These are phyloP conservation scores for Steinernema hermaphroditum DNA, from an alignment of 2,888 invertebrate species.

Conservation along the genomic window DNA sequence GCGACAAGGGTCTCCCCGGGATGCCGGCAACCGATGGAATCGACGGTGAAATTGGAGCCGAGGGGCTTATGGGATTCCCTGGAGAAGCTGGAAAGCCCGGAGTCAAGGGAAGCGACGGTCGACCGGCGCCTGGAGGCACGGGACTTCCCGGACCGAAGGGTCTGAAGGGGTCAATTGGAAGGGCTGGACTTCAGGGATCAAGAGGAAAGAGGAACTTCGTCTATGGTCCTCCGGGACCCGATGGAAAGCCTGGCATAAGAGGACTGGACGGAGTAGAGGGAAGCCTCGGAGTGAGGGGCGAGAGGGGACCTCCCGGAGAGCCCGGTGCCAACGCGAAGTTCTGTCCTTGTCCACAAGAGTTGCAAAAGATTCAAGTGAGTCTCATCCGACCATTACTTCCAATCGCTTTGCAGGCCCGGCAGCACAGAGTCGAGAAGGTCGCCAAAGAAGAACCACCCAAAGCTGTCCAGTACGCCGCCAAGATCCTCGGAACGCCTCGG, in stretches of 20 bases:
- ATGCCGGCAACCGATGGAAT: conserved; percentile 48
- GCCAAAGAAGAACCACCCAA: background rate
- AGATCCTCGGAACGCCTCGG: conserved; percentile 1
- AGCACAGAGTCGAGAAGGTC: background rate
- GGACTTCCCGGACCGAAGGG: conserved; percentile 20
- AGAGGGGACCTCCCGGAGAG: conserved; percentile 55
- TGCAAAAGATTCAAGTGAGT: conserved; percentile 34
- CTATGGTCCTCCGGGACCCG: conserved; percentile 60
- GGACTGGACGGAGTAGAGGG: conserved; percentile 64
- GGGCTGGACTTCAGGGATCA: conserved; percentile 48
- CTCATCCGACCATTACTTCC: background rate
- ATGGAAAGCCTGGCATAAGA: conserved; percentile 50
- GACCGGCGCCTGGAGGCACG: conserved; percentile 42
- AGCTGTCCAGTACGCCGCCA: conserved; percentile 13
- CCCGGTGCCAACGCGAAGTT: conserved; percentile 61
- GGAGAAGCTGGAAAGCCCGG: conserved; percentile 44
- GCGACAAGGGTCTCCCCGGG: conserved; percentile 48
- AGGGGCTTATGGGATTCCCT: conserved; percentile 39
- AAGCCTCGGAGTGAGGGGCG: conserved; percentile 55
- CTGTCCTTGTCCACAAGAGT: conserved; percentile 62
- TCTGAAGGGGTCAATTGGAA: conserved; percentile 37
- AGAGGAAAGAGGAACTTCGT: conserved; percentile 59
- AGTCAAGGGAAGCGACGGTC: conserved; percentile 32
- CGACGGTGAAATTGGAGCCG: conserved; percentile 47
- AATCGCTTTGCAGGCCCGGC: background rate